These are phyloP conservation scores for Caenorhabditis imperialis DNA, from an alignment of 2,888 invertebrate species.

Conservation along the genomic window DNA sequence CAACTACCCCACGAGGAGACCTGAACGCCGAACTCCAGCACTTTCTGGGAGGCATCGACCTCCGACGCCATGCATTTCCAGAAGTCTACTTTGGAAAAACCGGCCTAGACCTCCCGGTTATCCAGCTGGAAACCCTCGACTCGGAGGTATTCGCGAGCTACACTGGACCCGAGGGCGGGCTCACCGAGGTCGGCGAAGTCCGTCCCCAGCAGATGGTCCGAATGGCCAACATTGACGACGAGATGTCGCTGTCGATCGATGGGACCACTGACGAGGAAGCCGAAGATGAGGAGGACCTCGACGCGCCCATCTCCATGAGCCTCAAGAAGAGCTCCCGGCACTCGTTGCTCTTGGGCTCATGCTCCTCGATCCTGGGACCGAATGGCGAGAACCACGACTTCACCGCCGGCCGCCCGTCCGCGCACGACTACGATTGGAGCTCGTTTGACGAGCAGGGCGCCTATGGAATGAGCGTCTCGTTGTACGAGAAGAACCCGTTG, in stretches of 20 bases:
- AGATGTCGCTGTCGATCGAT: constrained; percentile 72
- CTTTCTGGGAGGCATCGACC: constrained; percentile 60
- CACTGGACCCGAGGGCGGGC: constrained; percentile 88
- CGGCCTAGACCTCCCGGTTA: constrained; percentile 63
- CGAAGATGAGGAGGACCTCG: constrained; percentile 66
- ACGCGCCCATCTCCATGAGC: constrained; percentile 53
- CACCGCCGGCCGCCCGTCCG: constrained; percentile 32
- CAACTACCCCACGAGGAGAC: constrained; percentile 58
- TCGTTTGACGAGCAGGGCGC: constrained; percentile 83
- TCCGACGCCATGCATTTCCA: constrained; percentile 59
- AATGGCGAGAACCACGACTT: constrained; percentile 54
- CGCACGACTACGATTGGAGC: constrained; percentile 72
- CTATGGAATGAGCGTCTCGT: constrained; percentile 85
- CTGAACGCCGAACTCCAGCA: constrained; percentile 42
- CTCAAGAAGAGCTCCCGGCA: constrained; percentile 41
- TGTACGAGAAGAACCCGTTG: constrained; percentile 88
- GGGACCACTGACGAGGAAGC: constrained; percentile 63
- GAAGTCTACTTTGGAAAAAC: constrained; percentile 70
- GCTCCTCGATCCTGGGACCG: constrained; percentile 65
- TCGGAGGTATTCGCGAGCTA: constrained; percentile 82
- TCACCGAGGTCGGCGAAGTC: constrained; percentile 82
- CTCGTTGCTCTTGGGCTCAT: constrained; percentile 62
- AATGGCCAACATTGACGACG: constrained; percentile 77
- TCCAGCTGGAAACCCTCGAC: constrained; percentile 61
- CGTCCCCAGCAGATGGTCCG: constrained; percentile 67